These are phyloP conservation scores for Drosophila funebris DNA, from an alignment of 1,140 invertebrate species.

Conservation along the genomic window DNA sequence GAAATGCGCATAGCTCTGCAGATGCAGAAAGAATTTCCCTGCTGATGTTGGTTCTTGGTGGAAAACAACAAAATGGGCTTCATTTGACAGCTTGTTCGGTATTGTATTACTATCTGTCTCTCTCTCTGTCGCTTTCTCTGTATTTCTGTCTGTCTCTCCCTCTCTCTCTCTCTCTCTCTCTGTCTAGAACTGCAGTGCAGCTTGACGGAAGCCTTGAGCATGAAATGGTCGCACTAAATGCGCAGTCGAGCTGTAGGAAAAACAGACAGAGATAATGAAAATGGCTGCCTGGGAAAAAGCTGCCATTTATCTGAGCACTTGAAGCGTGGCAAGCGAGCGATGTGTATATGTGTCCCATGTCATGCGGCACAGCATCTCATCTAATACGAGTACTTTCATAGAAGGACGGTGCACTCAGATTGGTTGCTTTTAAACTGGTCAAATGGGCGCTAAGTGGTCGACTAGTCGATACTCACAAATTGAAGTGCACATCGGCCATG, in stretches of 20 bases:
- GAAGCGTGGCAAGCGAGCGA: slow-evolving; percentile 16
- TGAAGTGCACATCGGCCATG: slow-evolving; percentile 98
- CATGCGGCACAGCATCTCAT: slow-evolving; percentile 23
- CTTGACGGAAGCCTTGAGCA: slow-evolving; percentile 33
- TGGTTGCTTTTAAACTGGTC: slow-evolving; percentile 6
- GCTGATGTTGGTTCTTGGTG: slow-evolving; percentile 3
- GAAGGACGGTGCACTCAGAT: slow-evolving; percentile 4
- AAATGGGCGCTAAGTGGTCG: slow-evolving; percentile 28
- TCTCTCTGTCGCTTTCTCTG: too few species aligned
- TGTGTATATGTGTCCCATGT: slow-evolving; percentile 6
- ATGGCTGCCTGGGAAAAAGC: slow-evolving; percentile 45
- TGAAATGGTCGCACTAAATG: slow-evolving; percentile 66
- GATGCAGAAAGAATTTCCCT: slow-evolving; percentile 14
- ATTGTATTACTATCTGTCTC: slow-evolving; percentile 63
- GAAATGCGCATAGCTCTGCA: slow-evolving; percentile 72
- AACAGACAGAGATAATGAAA: slow-evolving; percentile 64
- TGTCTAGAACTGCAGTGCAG: background rate
- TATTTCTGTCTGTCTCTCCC: background rate
- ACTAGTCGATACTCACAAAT: slow-evolving; percentile 92
- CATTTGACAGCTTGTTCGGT: slow-evolving; percentile 79
- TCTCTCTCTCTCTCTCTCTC: background rate
- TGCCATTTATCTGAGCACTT: slow-evolving; percentile 42
- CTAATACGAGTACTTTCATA: background rate
- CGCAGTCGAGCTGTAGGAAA: slow-evolving; percentile 42
- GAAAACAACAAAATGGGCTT: slow-evolving; percentile 68